Percentiles rank a stretch among this genome's conserved stretches.
phyloP scores from a whole-genome alignment of 2,888 invertebrate species.

The Stenoptilia bipunctidactyla region DNA sequence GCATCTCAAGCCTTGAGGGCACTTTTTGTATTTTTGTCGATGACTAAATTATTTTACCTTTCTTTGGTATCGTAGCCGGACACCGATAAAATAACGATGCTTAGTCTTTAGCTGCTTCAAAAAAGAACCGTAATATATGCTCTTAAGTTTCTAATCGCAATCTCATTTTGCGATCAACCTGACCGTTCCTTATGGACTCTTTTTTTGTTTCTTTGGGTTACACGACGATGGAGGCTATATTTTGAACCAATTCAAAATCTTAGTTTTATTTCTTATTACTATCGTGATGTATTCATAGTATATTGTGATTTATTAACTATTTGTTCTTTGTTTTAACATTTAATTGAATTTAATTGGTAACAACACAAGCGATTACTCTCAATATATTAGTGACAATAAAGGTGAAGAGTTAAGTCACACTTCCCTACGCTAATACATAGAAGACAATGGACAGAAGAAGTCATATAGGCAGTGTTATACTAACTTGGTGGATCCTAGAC shows the following conservation, averaged over 20 bases:
- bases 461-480: too few species aligned
- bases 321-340: too few species aligned
- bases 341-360: too few species aligned
- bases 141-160: conserved; percentile 59
- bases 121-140: conserved; percentile 50
- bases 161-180: conserved; percentile 49
- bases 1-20: conserved; percentile 60
- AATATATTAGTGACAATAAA: too few species aligned
- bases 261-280: too few species aligned
- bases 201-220: conserved; percentile 47
- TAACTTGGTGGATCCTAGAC: too few species aligned
- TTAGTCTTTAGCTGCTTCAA: conserved; percentile 33
- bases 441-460: too few species aligned
- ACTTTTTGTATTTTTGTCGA: conserved; percentile 43
- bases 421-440: too few species aligned
- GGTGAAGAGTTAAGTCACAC: too few species aligned
- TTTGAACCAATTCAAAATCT: conserved; percentile 16
- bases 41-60: conserved; percentile 50
- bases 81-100: conserved; percentile 65
- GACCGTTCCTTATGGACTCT: conserved; percentile 41
- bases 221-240: conserved; percentile 45
- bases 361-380: too few species aligned
- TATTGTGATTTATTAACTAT: too few species aligned
- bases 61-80: conserved; percentile 48
- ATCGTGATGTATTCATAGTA: too few species aligned